Evolutionary conservation across 1,140 invertebrate species (phyloP), one percentile per base, ranked within the genome.

Genomic region (Eurosta solidaginis): DNA sequence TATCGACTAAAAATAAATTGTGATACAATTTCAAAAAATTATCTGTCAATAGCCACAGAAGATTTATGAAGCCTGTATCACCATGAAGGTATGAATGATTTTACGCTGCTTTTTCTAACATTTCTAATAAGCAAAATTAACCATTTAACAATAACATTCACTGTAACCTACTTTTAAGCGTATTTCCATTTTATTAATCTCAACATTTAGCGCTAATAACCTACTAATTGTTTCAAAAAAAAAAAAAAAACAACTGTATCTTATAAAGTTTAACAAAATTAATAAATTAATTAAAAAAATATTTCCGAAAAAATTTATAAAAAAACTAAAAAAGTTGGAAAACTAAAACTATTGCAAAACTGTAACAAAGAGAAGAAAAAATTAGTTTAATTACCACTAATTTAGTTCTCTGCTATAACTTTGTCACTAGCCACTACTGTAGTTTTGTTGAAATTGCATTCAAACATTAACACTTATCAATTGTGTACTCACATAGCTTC

Each of bases 11-110:
- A 49, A 52, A 63, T 73, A 79, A 77, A 50, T 47, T 78, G 78
- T 78, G 74, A 81, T 80, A 79, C 80, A 76, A 74, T 77, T 79
- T 77, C 76, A 79, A 79, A 74, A 84, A 85, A 78, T 81, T 75
- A 78, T 85, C 84, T 86, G 85, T 82, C 81, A 83, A 68, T 82
- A 87, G 86, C 88, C 90, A 91, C 93, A 95, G 94, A 95, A 95
- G 94, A 93, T 95, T 92, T 92, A 94, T 91, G 94, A 95, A 92
- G 93, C 94, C 91, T 95, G 94, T 93, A 94, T 95, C 91, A 93
- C 94, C 87, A 92, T 96, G 87, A 95, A 95, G 94, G 94, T 95
- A 93, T 93, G 93, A 89, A 93, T 93, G 93, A 89, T 52, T 47
- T 74, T 45, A 47, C 73, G 73, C 73, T 74, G 73, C 73, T 74